phyloP scores from a whole-genome alignment of 2,113 vertebrate species.

The Opisthocomus hoazin region DNA sequence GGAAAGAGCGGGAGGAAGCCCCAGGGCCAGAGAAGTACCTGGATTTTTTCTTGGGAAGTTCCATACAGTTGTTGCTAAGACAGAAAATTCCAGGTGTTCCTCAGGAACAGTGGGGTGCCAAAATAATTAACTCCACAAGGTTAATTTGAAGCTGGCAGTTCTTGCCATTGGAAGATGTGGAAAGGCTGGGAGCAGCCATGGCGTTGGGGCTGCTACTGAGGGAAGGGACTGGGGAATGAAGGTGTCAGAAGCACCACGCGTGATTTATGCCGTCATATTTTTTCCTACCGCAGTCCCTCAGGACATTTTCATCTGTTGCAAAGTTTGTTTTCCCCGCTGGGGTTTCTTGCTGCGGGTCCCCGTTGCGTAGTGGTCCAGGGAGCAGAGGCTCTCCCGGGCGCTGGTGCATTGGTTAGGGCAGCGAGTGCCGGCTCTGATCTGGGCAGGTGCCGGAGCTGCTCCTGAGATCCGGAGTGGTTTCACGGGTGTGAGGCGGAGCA shows the following conservation, averaged over 20 bases:
- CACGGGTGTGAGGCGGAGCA: not conserved
- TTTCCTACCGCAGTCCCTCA: not conserved
- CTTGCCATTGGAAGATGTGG: not conserved
- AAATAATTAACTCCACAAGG: not conserved
- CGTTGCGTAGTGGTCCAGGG: not conserved
- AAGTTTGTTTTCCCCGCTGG: not conserved
- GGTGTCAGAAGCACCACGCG: not conserved
- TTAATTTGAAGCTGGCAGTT: not conserved
- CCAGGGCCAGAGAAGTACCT: constrained; percentile 5
- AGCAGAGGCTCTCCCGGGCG: not conserved
- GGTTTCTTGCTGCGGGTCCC: not conserved
- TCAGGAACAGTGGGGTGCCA: not conserved
- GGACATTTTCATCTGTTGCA: not conserved
- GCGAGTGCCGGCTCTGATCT: rapidly evolving
- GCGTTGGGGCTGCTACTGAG: not conserved
- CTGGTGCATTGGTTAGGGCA: not conserved
- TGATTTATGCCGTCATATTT: not conserved
- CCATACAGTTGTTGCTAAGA: not conserved
- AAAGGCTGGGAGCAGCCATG: not conserved
- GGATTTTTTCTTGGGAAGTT: not conserved
- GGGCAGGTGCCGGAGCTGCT: not conserved
- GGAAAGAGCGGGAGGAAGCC: not conserved
- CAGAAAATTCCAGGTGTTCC: constrained; percentile 11
- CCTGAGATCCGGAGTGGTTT: not conserved
- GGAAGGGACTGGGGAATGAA: not conserved